Evolutionary conservation across 2,113 vertebrate genomes (phyloP), one percentile per base, ranked within the genome.

Genomic region (Coracopsis vasa): DNA sequence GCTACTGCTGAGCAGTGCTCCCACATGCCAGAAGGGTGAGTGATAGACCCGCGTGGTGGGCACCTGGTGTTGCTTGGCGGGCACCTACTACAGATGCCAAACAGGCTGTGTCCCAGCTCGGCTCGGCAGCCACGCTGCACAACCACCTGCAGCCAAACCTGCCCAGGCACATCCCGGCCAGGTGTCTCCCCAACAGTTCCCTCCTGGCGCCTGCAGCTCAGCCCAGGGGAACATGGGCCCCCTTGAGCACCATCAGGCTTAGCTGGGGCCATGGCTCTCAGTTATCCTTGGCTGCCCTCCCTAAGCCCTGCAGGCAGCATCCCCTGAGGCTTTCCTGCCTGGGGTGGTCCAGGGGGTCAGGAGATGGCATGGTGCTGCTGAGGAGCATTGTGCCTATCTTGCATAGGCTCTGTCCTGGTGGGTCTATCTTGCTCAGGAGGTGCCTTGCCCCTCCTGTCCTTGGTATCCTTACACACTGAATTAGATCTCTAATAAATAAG

Each of bases 171-270:
- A 77, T 77, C 64, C 24, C 48, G 4, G 29, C 67, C 10, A 67
- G 37, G 48, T 1, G 11, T 73, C 41, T 77, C 48, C 44, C 50
- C 73, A 67, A 12, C 6, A 7, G 33, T 60, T 87, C 60, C 61
- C 65, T 88, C 56, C 45, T 3, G 7, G 44, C 0, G 1, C 42
- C 42, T 3, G 1, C 0, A 0, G 73, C 65, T 66, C 51, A 88
- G 48, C 27, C 31, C 10, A 4, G 29, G 37, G 37, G 13, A 47
- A 44, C 20, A 2, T 1, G 1, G 16, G 11, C 9, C 16, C 53
- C 33, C 44, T 41, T 3, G 3, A 56, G 35, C 77, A 58, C 0
- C 0, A 3, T n/a, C 50, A 87, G 0, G 0, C 11, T 80, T 70
- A 75, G 31, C n/a, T 66, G 33, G 17, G 74, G 65, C 61, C 74